Evolutionary conservation across 2,888 invertebrate species (phyloP), one percentile per base, ranked within the genome.

Genomic region (Acleris holmiana): DNA sequence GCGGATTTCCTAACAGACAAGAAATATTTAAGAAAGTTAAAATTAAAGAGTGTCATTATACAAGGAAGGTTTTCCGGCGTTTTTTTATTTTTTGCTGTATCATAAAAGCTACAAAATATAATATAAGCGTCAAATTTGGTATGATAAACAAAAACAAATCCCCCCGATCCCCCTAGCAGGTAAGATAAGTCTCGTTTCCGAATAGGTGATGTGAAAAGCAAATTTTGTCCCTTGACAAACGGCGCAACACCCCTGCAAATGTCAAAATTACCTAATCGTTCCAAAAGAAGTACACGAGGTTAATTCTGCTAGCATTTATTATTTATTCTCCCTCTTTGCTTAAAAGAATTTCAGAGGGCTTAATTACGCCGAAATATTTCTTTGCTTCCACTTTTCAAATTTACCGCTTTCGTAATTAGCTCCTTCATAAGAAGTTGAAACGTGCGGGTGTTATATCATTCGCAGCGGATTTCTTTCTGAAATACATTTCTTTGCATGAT

Each of bases 361-460:
- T 80, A 80, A 83, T 83, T 80, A 79, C 76, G 75, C 73, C 72
- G 77, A 74, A 78, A 77, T 74, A 77, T 79, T 80, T 77, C 80
- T 75, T 80, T 79, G 74, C 75, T 75, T 75, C 68, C 62, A 73
- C 71, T 76, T 80, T 79, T 77, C 70, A 75, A 79, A 78, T 79
- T 80, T 77, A 77, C 76, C 73, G 76, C 68, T 58, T 68, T 71
- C 51, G 63, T 74, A 76, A 76, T 76, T 74, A 77, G 73, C 73
- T 69, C 64, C 63, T 70, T 71, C 71, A 71, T 68, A 70, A 68
- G 71, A 68, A 74, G 68, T 69, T 72, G 61, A 71, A 74, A 72
- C 71, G 71, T 61, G 50, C 41, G 59, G 51, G 63, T 59, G 63
- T 59, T 59, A 61, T 61, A 67, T 56, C 49, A 55, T 46, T 25